These are phyloP conservation scores for Caenorhabditis angaria DNA, from an alignment of 2,888 invertebrate genomes.

Conservation along the genomic window DNA sequence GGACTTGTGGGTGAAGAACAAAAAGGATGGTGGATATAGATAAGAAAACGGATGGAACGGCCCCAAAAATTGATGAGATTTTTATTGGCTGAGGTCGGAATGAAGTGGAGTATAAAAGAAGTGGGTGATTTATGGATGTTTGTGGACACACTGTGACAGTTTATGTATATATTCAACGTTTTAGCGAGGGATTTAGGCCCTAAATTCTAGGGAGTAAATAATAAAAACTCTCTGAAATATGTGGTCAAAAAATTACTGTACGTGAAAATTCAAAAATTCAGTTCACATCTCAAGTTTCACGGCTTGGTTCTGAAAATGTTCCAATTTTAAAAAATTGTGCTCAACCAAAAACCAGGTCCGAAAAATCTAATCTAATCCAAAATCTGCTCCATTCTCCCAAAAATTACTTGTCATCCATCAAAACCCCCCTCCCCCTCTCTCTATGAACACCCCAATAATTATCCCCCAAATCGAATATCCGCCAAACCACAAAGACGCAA, in stretches of 20 bases:
- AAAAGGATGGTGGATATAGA: not conserved
- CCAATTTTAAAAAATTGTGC: not conserved
- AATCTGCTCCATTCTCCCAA: not conserved
- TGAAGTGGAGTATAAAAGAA: not conserved
- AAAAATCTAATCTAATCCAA: not conserved
- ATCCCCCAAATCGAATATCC: constrained; percentile 4
- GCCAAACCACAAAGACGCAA: not conserved
- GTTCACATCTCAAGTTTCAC: too few relatives aligned
- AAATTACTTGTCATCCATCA: constrained; percentile 2
- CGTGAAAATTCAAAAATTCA: too few relatives aligned
- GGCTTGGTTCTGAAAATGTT: not conserved
- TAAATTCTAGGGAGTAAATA: too few relatives aligned
- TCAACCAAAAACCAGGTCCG: not conserved
- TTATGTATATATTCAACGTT: not conserved
- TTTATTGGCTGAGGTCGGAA: not conserved
- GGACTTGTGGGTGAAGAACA: not conserved
- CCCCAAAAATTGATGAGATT: not conserved
- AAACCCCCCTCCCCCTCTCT: not conserved
- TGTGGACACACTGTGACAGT: not conserved
- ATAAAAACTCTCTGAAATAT: too few relatives aligned
- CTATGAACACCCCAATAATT: not conserved
- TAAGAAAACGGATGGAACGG: not conserved
- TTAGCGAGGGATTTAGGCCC: too few relatives aligned
- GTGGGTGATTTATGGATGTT: not conserved
- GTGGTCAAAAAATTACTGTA: too few relatives aligned